phyloP scores from a whole-genome alignment of 1,140 invertebrate genomes.

The Dendroctonus valens region DNA sequence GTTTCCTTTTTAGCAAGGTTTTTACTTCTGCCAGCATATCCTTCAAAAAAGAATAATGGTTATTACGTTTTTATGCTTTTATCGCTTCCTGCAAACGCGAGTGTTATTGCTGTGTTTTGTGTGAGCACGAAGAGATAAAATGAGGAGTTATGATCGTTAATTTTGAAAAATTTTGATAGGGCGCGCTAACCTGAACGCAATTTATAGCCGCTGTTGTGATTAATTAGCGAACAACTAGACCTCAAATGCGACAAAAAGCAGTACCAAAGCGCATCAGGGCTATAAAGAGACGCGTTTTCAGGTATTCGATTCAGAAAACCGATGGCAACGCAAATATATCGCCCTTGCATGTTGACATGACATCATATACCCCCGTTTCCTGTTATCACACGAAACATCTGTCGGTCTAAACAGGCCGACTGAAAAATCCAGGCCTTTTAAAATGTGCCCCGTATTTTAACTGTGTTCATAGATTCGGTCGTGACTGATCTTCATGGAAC shows the following conservation, averaged over 20 bases:
- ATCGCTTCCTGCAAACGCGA: slow-evolving; percentile 30
- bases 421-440: neutral
- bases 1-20: slow-evolving; percentile 32
- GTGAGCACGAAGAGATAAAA: slow-evolving; percentile 3
- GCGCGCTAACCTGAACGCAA: no score
- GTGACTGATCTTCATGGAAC: neutral
- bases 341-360: neutral
- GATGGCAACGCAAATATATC: neutral
- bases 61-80: slow-evolving; percentile 32
- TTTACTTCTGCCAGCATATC: slow-evolving; percentile 31
- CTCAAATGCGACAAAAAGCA: no score
- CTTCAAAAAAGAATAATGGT: slow-evolving; percentile 33
- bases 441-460: neutral
- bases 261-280: no score
- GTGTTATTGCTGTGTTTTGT: slow-evolving; percentile 21
- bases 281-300: no score
- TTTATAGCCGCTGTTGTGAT: no score
- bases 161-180: neutral
- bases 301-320: no score
- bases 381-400: slow-evolving; percentile 4
- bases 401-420: neutral
- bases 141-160: slow-evolving; percentile 15
- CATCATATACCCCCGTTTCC: neutral
- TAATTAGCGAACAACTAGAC: no score
- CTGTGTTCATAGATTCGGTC: neutral